phyloP scores from a whole-genome alignment of 92 coral and sea anemone genomes.

The Desmophyllum pertusum region DNA sequence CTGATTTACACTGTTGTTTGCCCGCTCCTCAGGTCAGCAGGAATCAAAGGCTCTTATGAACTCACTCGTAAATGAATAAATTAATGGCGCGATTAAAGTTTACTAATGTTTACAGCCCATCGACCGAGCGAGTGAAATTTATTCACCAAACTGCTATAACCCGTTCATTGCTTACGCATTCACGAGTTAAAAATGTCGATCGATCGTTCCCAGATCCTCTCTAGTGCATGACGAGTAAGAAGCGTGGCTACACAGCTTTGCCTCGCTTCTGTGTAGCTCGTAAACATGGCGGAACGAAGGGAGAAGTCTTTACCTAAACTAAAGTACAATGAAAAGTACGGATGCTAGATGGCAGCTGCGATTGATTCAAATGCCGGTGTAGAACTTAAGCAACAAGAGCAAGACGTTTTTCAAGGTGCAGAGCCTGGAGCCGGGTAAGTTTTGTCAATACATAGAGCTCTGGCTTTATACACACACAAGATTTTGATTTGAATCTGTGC shows the following conservation, averaged over 20 bases:
- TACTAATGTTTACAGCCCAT: no score
- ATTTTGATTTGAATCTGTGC: not conserved
- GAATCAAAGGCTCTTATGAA: no score
- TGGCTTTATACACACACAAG: not conserved
- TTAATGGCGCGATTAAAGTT: no score
- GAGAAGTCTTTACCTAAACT: not conserved
- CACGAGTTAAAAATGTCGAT: no score
- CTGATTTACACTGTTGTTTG: no score
- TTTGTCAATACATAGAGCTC: not conserved
- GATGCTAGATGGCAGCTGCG: slow-evolving; percentile 64
- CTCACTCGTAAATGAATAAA: no score
- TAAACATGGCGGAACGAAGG: slow-evolving; percentile 43
- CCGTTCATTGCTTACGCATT: no score
- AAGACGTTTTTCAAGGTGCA: slow-evolving; percentile 66
- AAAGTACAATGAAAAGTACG: slow-evolving; percentile 11
- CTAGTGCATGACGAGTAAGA: no score
- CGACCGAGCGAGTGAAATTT: not conserved
- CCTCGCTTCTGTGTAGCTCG: slow-evolving; percentile 17
- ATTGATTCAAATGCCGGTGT: slow-evolving; percentile 28
- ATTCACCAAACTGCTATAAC: no score
- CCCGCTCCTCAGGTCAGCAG: no score
- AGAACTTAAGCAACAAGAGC: slow-evolving; percentile 56
- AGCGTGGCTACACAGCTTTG: slow-evolving; percentile 24
- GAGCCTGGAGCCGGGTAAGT: slow-evolving; percentile 83
- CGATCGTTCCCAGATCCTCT: not conserved